Evolutionary conservation across 2,113 vertebrate genomes (phyloP).

Genomic region (Proterorhinus semilunaris): DNA sequence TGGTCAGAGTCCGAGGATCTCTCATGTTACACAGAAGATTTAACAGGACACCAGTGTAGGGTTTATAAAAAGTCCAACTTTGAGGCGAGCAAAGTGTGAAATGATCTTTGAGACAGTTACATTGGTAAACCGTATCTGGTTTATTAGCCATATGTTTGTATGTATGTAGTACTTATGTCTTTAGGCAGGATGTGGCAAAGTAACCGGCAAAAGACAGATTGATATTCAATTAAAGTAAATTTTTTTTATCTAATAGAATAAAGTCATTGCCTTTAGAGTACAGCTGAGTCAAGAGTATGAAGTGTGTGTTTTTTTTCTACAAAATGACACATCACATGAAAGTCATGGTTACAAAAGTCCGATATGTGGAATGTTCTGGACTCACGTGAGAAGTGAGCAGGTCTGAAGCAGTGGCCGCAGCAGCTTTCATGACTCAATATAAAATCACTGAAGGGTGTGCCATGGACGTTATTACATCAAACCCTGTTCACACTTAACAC

Average conservation of each 20-base stretch:
- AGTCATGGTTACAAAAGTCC: neutral
- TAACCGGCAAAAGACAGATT: too few species aligned
- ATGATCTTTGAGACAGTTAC: neutral
- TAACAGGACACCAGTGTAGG: slow-evolving; percentile 7
- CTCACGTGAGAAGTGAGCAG: slow-evolving; percentile 14
- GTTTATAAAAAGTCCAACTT: neutral
- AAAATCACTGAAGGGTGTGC: slow-evolving; percentile 32
- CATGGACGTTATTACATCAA: slow-evolving; percentile 7
- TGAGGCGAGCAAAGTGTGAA: neutral
- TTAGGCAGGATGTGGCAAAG: too few species aligned
- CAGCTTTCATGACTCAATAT: slow-evolving; percentile 35
- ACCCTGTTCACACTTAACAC: slow-evolving; percentile 25
- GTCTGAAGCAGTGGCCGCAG: neutral
- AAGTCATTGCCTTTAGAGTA: too few species aligned
- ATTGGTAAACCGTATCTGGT: neutral
- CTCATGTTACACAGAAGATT: slow-evolving; percentile 9
- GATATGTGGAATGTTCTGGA: slow-evolving; percentile 5
- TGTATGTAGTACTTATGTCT: neutral
- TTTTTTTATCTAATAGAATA: too few species aligned
- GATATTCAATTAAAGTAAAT: too few species aligned
- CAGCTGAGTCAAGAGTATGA: too few species aligned
- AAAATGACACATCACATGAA: neutral
- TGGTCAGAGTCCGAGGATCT: slow-evolving; percentile 11
- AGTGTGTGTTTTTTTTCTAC: neutral
- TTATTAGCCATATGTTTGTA: neutral